Base-by-base conservation (phyloP, 2,113 vertebrate species). In the Anguilla japonica region DNA sequence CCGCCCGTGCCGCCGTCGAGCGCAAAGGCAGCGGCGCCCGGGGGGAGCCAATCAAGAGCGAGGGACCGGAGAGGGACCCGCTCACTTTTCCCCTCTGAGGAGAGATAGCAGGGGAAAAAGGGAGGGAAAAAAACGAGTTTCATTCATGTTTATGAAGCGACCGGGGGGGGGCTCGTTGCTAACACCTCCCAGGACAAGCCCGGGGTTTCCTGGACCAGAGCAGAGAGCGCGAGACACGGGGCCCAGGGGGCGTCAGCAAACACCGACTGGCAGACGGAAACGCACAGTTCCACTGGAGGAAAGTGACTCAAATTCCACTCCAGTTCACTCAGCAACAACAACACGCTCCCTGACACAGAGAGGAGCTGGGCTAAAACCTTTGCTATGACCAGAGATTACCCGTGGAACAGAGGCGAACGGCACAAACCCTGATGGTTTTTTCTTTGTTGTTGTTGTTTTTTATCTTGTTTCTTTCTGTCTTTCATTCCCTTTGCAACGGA, bases 361-460 rank as follows among this genome's bases (percentile, higher is more conserved):
- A 83, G 60, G 63, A 86, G 83, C 83, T 79, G 20, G 75, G 22
- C 81, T 56, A n/a, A 86, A 82, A 63, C 83, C 78, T 87, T 34
- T 82, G 39, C 79, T 41, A 83, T 78, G 41, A 81, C 39, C 83
- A 82, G 86, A 83, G 82, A 34, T 82, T 80, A 88, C 87, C 88
- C 56, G 57, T 85, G 88, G 88, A 90, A 91, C 84, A 75, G 83
- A 88, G 83, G 85, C 79, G 53, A 56, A 71, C 85, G 78, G 71
- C 79, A 79, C 86, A 83, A 71, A 87, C 46, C 82, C 81, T 87
- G 40, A 57, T 53, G 40, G 79, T 67, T 78, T 26, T 81, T 84
- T 39, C 46, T 60, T 3, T 34, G 34, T 34, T 34, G 34, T 34
- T 34, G 34, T 34, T 34, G 34, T 13, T 78, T 83, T 88, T 53